These are phyloP conservation scores for Tiliacea citrago DNA, from an alignment of 2,888 invertebrate genomes.

Conservation along the genomic window DNA sequence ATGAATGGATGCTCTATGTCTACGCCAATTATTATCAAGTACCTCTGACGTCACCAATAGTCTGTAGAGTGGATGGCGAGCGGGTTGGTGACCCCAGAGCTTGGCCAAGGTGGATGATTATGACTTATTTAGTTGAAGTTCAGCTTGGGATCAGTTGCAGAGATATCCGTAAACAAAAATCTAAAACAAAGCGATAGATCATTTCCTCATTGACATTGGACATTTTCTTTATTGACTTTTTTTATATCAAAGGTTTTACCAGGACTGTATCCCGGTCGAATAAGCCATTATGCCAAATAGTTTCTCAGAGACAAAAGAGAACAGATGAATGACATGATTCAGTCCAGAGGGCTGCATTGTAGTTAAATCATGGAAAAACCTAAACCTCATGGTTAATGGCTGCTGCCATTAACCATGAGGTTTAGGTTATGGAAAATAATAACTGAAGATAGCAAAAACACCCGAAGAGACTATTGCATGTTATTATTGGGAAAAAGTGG, in stretches of 20 bases:
- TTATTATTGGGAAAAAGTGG: background rate
- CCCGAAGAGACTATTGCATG: background rate
- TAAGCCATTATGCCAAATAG: background rate
- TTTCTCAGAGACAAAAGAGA: background rate
- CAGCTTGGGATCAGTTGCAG: background rate
- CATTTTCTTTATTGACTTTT: background rate
- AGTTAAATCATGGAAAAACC: background rate
- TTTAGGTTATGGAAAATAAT: too few species aligned
- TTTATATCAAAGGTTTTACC: background rate
- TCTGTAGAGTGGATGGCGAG: slow-evolving; percentile 17
- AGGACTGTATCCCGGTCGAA: background rate
- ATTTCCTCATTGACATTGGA: too few species aligned
- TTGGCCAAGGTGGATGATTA: slow-evolving; percentile 22
- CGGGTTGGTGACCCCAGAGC: slow-evolving; percentile 44
- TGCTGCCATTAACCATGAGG: background rate
- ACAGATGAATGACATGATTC: background rate
- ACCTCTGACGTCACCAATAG: slow-evolving; percentile 33
- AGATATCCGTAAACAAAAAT: background rate
- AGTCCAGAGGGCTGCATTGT: background rate
- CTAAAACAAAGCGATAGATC: too few species aligned
- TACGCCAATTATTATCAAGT: slow-evolving; percentile 48
- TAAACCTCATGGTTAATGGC: background rate
- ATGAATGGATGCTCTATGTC: background rate
- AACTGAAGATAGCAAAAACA: background rate
- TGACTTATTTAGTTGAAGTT: background rate